Base-by-base conservation (phyloP, 1,140 invertebrate species). In the Bombus confusus region DNA sequence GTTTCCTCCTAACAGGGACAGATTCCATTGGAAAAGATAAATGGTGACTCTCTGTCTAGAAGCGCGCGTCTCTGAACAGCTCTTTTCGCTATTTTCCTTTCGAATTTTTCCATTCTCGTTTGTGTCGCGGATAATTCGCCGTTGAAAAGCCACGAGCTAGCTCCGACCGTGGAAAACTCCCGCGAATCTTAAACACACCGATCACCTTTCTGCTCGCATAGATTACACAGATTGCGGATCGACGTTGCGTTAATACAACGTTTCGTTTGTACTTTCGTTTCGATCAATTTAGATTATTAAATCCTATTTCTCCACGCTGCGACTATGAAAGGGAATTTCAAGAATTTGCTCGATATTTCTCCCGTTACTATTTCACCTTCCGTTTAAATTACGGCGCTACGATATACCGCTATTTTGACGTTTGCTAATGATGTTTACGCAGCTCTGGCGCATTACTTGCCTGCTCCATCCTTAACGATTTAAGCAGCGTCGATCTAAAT, bases 11-110 rank as follows among this genome's bases (percentile, higher is more conserved):
- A 52, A n/a, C 52, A 37, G 41, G 15, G 39, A 37, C n/a, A 37
- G 68, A 80, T 80, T 68, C 71, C 71, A 62, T 71, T 80, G 22
- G 66, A 52, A 64, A 64, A 85, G 83, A 85, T 47, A 85, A 85
- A 85, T 80, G 77, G 68, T 62, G 57, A 80, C 28, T 85, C 39
- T n/a, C 4, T 28, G 41, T 73, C 52, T 13, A n/a, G 64, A 47
- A 47, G 41, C 22, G 79, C 68, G 10, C n/a, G 59, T 10, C 22
- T 41, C 1, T 22, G 47, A 31, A 66, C 37, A 31, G 34, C 25
- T 25, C 22, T 18, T 43, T 28, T 41, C 25, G 0, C 13, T 43
- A 18, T 71, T 76, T 34, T 64, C 47, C 37, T 15, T n/a, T 52
- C 62, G 18, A 47, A 39, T 52, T 57, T 69, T 37, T 52, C 5